Conservation (phyloP, 2,797 vertebrate species). For the Leucoraja ocellata region DNA sequence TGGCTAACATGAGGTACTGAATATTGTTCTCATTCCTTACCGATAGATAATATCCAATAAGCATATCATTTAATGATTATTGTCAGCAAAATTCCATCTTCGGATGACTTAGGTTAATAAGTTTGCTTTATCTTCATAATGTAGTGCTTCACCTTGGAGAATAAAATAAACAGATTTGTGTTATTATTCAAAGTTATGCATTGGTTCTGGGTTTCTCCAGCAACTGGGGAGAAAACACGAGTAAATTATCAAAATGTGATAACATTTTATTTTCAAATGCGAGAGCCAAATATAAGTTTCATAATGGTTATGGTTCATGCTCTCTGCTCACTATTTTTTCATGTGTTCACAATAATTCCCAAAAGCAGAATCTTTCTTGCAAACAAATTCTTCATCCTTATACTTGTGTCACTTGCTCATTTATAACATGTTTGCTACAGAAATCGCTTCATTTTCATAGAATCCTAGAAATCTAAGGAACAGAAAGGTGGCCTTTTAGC, state of each 20-base stretch:
- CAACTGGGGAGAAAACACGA: background rate
- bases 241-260: background rate
- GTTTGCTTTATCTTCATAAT: slow-evolving; percentile 19
- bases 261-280: background rate
- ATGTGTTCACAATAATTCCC: background rate
- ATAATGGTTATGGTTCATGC: background rate
- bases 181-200: slow-evolving; percentile 17
- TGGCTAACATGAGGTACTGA: background rate
- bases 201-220: background rate
- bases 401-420: background rate
- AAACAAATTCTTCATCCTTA: background rate
- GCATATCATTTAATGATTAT: slow-evolving; percentile 15
- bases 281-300: background rate
- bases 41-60: slow-evolving; percentile 23
- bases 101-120: slow-evolving; percentile 29
- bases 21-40: background rate
- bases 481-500: too few relatives aligned
- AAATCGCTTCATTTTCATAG: background rate
- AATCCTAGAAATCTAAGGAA: too few relatives aligned
- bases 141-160: slow-evolving; percentile 17
- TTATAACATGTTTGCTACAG: background rate
- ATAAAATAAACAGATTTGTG: slow-evolving; percentile 3
- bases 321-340: background rate
- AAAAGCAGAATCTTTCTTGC: background rate
- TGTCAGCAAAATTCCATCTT: slow-evolving; percentile 10